Percentiles rank a stretch among this genome's conserved stretches.
Conservation (phyloP, 1,140 invertebrate species). For the Microplitis mediator region DNA sequence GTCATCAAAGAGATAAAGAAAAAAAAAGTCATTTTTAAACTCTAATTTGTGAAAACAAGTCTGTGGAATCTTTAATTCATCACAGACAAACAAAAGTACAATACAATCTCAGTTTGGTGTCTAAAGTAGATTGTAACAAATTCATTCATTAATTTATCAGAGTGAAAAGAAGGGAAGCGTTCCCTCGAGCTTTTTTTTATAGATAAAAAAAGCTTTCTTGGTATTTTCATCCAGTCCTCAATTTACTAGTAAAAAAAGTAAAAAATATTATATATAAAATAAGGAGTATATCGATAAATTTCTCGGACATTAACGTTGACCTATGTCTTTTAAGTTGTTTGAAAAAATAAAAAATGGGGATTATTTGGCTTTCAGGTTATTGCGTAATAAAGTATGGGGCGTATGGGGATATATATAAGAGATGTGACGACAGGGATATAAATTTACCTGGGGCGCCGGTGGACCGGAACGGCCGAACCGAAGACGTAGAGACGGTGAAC, state of each 20-base stretch:
- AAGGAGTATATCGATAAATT: neutral
- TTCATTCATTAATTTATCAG: slow-evolving; percentile 5
- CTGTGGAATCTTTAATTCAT: too few species aligned
- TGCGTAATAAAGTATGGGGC: neutral
- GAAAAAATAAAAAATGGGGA: neutral
- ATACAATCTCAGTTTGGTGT: too few species aligned
- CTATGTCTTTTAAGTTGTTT: neutral
- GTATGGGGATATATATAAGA: neutral
- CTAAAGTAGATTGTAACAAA: neutral
- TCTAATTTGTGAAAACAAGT: too few species aligned
- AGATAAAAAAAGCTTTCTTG: neutral
- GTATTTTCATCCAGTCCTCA: neutral
- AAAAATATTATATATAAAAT: neutral
- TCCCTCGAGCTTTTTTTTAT: neutral
- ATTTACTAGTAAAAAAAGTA: neutral
- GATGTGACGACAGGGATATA: neutral
- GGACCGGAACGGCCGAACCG: slow-evolving; percentile 56
- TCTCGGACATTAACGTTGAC: neutral
- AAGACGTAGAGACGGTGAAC: slow-evolving; percentile 59
- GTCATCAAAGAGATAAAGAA: too few species aligned
- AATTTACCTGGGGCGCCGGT: slow-evolving; percentile 20
- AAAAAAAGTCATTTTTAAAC: too few species aligned
- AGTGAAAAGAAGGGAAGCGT: neutral
- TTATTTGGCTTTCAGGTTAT: neutral
- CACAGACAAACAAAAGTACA: too few species aligned